Percentiles rank a stretch among this genome's conserved stretches.
phyloP scores from a whole-genome alignment of 2,113 vertebrate species.

The Vulpes lagopus region DNA sequence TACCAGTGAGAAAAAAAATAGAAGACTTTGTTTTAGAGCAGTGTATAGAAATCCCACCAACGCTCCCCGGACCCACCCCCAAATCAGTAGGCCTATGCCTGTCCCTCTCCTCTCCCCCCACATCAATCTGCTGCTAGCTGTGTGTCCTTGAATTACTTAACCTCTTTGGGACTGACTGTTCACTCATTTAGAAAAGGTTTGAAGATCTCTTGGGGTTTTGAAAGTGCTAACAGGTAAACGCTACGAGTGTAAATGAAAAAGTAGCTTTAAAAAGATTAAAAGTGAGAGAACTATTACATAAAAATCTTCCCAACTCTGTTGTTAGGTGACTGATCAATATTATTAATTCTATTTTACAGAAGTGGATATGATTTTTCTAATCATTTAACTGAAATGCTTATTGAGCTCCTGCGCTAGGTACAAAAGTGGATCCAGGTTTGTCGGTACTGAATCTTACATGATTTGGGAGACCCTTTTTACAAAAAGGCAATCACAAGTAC shows the following conservation, averaged over 20 bases:
- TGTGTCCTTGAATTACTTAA: not conserved
- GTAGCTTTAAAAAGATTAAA: conserved; percentile 8
- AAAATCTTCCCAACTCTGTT: conserved; percentile 18
- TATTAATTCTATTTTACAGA: not conserved
- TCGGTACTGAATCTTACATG: not conserved
- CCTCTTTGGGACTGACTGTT: not conserved
- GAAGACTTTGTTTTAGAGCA: not conserved
- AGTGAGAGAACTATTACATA: not conserved
- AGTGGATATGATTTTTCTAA: not conserved
- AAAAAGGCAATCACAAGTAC: not conserved
- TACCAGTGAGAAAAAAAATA: not conserved
- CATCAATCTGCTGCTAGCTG: not conserved
- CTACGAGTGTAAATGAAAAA: not conserved
- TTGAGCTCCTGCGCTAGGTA: not conserved
- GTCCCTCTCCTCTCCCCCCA: not conserved
- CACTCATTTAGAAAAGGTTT: not conserved
- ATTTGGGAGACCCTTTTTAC: not conserved
- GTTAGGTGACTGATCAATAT: not conserved
- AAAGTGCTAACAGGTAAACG: not conserved
- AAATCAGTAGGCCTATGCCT: not conserved
- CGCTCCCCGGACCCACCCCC: not conserved
- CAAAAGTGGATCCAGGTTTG: not conserved
- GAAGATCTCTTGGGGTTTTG: not conserved
- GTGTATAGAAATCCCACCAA: not conserved
- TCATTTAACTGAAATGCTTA: conserved; percentile 20